A percentile compares a stretch with the other conserved stretches of the same genome.
Evolutionary conservation across 2,113 vertebrate species (phyloP).

Genomic region (Dunckerocampus dactyliophorus): DNA sequence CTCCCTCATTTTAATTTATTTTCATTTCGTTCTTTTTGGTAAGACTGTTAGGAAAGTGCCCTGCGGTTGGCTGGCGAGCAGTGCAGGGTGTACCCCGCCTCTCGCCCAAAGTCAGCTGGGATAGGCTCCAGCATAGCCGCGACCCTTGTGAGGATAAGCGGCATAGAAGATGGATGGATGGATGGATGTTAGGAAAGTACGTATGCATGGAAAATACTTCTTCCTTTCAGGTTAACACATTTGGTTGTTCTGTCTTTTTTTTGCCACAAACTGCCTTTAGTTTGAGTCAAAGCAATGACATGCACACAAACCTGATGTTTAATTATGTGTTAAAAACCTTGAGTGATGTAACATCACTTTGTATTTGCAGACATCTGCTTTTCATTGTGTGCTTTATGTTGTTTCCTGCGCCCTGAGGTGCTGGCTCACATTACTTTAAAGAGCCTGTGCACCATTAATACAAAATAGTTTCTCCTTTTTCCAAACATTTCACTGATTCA

Average conservation of each 20-base stretch:
- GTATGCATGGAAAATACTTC: background rate
- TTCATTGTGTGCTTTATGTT: slow-evolving; percentile 36
- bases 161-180: too few species aligned
- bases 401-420: slow-evolving; percentile 34
- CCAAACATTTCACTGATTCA: background rate
- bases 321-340: slow-evolving; percentile 23
- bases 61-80: too few species aligned
- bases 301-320: slow-evolving; percentile 8
- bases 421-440: slow-evolving; percentile 47
- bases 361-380: slow-evolving; percentile 63
- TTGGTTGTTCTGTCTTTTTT: background rate
- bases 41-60: too few species aligned
- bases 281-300: slow-evolving; percentile 5
- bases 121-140: too few species aligned
- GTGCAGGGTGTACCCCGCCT: too few species aligned
- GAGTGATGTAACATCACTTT: slow-evolving; percentile 39
- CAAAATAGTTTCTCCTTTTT: background rate
- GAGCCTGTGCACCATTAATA: too few species aligned
- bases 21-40: background rate
- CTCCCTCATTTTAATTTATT: too few species aligned
- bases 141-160: too few species aligned
- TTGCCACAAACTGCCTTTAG: background rate
- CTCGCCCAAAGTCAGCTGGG: too few species aligned
- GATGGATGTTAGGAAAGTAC: background rate
- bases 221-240: background rate